phyloP scores from a whole-genome alignment of 2,888 invertebrate species.

The Stegana nigrithorax region DNA sequence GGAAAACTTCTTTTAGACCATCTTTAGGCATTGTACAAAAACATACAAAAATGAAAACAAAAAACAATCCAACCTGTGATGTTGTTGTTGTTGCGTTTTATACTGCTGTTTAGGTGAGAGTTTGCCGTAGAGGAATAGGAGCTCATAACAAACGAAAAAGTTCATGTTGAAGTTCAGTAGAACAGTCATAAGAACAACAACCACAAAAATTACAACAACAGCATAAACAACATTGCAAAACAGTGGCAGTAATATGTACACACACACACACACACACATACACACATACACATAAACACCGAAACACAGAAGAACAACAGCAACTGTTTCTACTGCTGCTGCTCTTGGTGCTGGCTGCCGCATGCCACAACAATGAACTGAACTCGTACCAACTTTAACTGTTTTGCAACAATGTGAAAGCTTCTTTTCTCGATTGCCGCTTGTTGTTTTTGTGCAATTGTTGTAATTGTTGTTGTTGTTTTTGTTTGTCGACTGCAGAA shows the following conservation, averaged over 20 bases:
- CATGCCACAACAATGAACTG: constrained; percentile 60
- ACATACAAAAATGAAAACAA: neutral
- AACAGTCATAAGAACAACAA: constrained; percentile 23
- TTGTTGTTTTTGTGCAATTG: no score
- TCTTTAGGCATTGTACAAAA: neutral
- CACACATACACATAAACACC: no score
- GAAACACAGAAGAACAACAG: constrained; percentile 16
- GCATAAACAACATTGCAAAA: constrained; percentile 21
- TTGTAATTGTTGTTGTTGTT: no score
- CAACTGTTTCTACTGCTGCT: constrained; percentile 13
- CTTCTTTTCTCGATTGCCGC: constrained; percentile 47
- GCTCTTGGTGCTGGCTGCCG: constrained; percentile 42
- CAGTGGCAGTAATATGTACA: constrained; percentile 25
- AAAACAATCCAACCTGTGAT: no score
- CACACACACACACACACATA: no score
- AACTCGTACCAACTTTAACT: constrained; percentile 48
- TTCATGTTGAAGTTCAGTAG: constrained; percentile 41
- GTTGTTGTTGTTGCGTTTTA: no score
- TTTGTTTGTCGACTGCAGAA: constrained; percentile 14
- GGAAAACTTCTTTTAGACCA: constrained; percentile 2
- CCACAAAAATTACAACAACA: constrained; percentile 14
- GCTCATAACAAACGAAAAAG: constrained; percentile 55
- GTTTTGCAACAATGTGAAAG: constrained; percentile 45
- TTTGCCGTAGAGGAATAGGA: no score
- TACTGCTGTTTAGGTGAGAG: neutral